Conservation (phyloP, 2,888 invertebrate genomes). For the Parnassius mnemosyne region DNA sequence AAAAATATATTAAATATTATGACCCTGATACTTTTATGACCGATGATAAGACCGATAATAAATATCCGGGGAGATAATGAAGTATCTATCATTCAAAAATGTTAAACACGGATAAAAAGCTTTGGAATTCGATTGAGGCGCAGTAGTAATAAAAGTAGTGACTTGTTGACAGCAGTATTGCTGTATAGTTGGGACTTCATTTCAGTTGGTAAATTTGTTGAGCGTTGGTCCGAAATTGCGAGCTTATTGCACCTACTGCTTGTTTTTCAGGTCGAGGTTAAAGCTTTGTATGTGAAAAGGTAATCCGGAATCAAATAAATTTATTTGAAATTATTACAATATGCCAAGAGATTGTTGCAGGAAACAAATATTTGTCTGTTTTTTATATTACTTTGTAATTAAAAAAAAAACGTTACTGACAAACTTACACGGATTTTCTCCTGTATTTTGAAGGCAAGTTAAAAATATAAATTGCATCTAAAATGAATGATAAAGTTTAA, state of each 20-base stretch:
- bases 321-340: constrained; percentile 33
- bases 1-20: too few relatives aligned
- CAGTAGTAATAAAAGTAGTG: constrained; percentile 66
- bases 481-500: too few relatives aligned
- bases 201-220: constrained; percentile 75
- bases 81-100: constrained; percentile 18
- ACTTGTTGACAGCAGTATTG: constrained; percentile 62
- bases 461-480: too few relatives aligned
- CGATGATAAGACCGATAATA: too few relatives aligned
- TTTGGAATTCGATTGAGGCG: constrained; percentile 65
- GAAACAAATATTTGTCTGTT: not conserved
- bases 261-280: constrained; percentile 63
- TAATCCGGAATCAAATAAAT: constrained; percentile 54
- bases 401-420: too few relatives aligned
- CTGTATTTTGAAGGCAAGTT: too few relatives aligned
- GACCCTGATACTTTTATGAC: too few relatives aligned
- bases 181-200: constrained; percentile 68
- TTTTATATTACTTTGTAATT: not conserved
- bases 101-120: constrained; percentile 51
- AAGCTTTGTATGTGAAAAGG: constrained; percentile 69
- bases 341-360: constrained; percentile 27
- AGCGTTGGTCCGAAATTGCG: constrained; percentile 66
- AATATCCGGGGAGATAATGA: too few relatives aligned
- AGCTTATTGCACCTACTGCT: constrained; percentile 70
- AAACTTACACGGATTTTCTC: too few relatives aligned